phyloP scores from a whole-genome alignment of 2,888 invertebrate species.

The Spisula solida region DNA sequence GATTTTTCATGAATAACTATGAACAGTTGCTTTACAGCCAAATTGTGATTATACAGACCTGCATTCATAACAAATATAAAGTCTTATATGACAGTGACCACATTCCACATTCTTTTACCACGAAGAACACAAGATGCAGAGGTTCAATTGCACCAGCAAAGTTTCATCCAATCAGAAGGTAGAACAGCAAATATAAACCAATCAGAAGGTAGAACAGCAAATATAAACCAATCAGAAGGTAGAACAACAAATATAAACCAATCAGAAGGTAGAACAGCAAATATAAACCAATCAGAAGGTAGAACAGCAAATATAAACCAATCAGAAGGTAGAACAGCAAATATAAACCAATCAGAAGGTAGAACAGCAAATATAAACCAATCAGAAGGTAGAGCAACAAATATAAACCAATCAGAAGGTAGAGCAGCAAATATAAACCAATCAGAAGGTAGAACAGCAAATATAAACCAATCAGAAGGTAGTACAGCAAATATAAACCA shows the following conservation, averaged over 20 bases:
- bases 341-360: neutral
- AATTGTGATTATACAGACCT: neutral
- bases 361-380: neutral
- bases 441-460: neutral
- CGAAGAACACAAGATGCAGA: neutral
- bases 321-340: conserved; percentile 1
- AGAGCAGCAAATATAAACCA: neutral
- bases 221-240: no score
- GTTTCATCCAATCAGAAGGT: neutral
- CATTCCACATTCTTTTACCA: conserved; percentile 10
- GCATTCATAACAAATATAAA: conserved; percentile 1
- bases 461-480: neutral
- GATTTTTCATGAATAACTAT: neutral
- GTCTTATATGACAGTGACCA: neutral
- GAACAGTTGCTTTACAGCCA: neutral
- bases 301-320: neutral
- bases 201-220: neutral
- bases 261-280: neutral
- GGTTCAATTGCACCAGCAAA: neutral
- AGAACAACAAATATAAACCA: neutral
- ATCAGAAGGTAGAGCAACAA: neutral
- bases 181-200: conserved; percentile 1
- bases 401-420: neutral
- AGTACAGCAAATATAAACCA: neutral
- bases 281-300: no score